Evolutionary conservation across 2,113 vertebrate genomes (phyloP), one percentile per base, ranked within the genome.

Genomic region (Aptenodytes patagonicus): DNA sequence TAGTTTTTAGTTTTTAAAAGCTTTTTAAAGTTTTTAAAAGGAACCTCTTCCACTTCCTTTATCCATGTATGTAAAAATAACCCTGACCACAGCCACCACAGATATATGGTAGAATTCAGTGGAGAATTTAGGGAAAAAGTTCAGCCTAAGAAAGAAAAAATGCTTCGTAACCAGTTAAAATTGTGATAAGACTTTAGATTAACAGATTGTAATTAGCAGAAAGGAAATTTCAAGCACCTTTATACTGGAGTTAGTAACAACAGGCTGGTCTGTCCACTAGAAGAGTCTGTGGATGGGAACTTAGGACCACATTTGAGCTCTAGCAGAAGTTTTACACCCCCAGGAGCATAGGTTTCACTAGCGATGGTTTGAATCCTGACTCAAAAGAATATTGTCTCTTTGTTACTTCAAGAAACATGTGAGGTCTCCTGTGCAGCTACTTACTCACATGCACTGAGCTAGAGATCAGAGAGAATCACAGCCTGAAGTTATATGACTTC

Each of bases 381-480:
- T 91, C 34, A 54, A 61, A 84, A 71, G 17, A 89, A 58, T 42
- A 38, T 29, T 47, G 9, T 60, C 15, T 93, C 60, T 52, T 62
- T 93, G 32, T 66, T 78, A 12, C 68, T 64, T 82, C 52, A 78
- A 92, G 71, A 90, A 58, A 66, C 51, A 47, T 29, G 49, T 91
- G 62, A 83, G 66, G 57, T 85, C 81, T 92, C 38, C 51, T 46
- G 13, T 76, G 61, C 31, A 90, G 47, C 29, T 84, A 47, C 90
- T 61, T 83, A 36, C n/a, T 60, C 28, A 31, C 13, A 29, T 46
- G 26, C 36, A 51, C 13, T 61, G 55, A 93, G 51, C 61, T 55
- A n/a, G 44, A 93, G 70, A 95, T 96, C 88, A 95, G 91, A 94
- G 77, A 85, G 25, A 26, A 83, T 82, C 77, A 47, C 47, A 94